Conservation (phyloP, 2,888 invertebrate species). For the Tiliacea citrago region DNA sequence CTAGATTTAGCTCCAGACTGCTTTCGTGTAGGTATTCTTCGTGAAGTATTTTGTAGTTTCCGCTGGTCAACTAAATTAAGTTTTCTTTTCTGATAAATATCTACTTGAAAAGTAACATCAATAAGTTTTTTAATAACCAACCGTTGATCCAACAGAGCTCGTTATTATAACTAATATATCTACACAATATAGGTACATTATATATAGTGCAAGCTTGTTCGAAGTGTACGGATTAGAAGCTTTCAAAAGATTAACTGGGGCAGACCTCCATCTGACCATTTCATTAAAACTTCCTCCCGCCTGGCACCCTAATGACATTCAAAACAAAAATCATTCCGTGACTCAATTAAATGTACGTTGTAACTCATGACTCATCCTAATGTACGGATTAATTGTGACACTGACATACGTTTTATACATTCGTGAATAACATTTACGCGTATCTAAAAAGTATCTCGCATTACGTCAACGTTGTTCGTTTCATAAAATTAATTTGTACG, state of each 20-base stretch:
- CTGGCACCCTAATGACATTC: constrained; percentile 75
- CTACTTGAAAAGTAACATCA: constrained; percentile 31
- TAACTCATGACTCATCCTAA: constrained; percentile 61
- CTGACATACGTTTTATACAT: constrained; percentile 28
- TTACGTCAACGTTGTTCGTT: constrained; percentile 52
- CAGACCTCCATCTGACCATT: constrained; percentile 79
- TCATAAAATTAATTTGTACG: constrained; percentile 74
- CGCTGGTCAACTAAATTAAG: constrained; percentile 38
- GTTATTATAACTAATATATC: constrained; percentile 57
- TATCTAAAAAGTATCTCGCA: not conserved
- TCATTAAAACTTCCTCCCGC: constrained; percentile 80
- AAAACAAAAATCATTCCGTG: constrained; percentile 78
- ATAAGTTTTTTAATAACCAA: constrained; percentile 51
- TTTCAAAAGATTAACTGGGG: constrained; percentile 84
- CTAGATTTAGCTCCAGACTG: constrained; percentile 38
- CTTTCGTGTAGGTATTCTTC: constrained; percentile 13
- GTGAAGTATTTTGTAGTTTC: constrained; percentile 26
- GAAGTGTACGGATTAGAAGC: constrained; percentile 81
- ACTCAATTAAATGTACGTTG: constrained; percentile 70
- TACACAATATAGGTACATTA: constrained; percentile 64
- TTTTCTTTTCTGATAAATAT: constrained; percentile 42
- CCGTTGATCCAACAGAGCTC: constrained; percentile 21
- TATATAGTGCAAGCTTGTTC: constrained; percentile 71
- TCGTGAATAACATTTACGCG: constrained; percentile 6
- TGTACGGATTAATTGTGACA: constrained; percentile 54